These are phyloP conservation scores for Neomorphus geoffroyi DNA, from an alignment of 2,797 vertebrate species.

Conservation along the genomic window DNA sequence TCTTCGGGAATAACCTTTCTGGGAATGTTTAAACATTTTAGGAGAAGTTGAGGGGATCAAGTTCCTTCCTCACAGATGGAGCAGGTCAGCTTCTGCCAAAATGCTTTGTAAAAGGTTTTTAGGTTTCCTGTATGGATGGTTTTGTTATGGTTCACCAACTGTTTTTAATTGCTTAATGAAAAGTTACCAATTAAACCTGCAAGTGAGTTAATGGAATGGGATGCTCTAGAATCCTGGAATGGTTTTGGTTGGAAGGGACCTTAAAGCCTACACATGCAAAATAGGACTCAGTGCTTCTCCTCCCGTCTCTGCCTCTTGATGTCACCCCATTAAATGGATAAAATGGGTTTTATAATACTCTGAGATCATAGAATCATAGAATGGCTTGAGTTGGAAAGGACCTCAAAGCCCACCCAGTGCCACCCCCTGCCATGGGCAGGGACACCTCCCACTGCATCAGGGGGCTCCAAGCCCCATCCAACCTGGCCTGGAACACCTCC, in stretches of 20 bases:
- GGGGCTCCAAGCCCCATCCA: too few relatives aligned
- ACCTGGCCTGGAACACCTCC: too few relatives aligned
- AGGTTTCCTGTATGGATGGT: not conserved
- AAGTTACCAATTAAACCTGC: not conserved
- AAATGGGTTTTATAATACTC: not conserved
- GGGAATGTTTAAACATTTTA: not conserved
- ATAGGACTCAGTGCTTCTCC: not conserved
- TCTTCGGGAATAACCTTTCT: not conserved
- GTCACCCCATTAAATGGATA: not conserved
- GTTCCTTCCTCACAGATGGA: not conserved
- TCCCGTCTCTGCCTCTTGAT: not conserved
- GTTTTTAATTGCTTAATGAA: not conserved
- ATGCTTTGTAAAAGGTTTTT: not conserved
- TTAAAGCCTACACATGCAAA: not conserved
- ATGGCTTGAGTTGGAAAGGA: too few relatives aligned
- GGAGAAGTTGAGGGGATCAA: not conserved
- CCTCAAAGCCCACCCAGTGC: too few relatives aligned
- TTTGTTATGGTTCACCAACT: not conserved
- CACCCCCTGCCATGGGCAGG: too few relatives aligned
- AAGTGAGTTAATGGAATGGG: not conserved
- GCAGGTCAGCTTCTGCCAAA: not conserved
- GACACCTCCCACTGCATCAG: too few relatives aligned
- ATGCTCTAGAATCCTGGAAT: not conserved
- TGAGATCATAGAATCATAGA: too few relatives aligned
- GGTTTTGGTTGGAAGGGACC: too few relatives aligned